A percentile compares a stretch with the other conserved stretches of the same genome.
Evolutionary conservation across 2,113 vertebrate species (phyloP).

Genomic region (Danionella cerebrum): DNA sequence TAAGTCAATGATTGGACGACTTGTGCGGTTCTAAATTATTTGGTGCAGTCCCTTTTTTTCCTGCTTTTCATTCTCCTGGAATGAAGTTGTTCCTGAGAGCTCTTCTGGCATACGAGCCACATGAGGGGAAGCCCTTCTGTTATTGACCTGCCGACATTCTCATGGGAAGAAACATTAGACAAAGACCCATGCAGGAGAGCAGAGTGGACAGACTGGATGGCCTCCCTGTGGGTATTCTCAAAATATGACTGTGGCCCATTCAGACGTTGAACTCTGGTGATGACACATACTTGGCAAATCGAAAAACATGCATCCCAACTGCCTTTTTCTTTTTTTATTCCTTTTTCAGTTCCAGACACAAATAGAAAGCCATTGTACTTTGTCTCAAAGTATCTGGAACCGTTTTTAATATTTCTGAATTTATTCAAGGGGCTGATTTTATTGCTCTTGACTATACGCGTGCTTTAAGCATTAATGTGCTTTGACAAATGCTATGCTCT

Average conservation of each 20-base stretch:
- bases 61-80: no score
- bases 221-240: slow-evolving; percentile 45
- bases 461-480: not conserved
- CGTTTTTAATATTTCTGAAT: not conserved
- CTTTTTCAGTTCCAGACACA: slow-evolving; percentile 33
- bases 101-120: slow-evolving; percentile 4
- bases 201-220: slow-evolving; percentile 35
- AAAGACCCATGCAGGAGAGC: slow-evolving; percentile 45
- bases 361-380: slow-evolving; percentile 40
- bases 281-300: slow-evolving; percentile 58
- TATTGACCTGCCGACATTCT: slow-evolving; percentile 44
- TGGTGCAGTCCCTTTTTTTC: no score
- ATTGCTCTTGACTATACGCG: not conserved
- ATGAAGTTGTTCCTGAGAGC: slow-evolving; percentile 9
- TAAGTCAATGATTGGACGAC: no score
- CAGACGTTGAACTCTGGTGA: slow-evolving; percentile 52
- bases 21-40: no score
- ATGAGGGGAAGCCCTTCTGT: slow-evolving; percentile 34
- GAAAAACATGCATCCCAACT: slow-evolving; percentile 30
- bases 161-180: slow-evolving; percentile 56
- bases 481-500: not conserved
- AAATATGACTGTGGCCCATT: slow-evolving; percentile 54
- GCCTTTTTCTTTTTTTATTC: slow-evolving; percentile 6
- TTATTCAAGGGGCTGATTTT: not conserved
- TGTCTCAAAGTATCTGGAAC: slow-evolving; percentile 2